Base-by-base conservation (phyloP, 2,797 vertebrate genomes). In the Pipistrellus nathusii region DNA sequence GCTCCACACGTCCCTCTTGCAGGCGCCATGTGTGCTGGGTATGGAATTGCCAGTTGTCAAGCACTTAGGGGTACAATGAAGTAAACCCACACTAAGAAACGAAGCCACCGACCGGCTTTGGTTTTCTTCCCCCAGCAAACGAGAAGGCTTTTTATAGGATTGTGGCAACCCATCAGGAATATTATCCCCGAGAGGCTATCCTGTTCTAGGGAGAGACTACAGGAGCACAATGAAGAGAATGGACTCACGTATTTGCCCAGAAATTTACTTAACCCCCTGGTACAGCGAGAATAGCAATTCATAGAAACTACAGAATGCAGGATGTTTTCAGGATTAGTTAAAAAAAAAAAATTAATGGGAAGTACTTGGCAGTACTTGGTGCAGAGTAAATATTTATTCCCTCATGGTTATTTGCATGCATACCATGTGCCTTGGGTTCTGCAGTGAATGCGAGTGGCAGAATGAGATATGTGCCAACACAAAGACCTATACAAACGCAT, bases 291-390 rank as follows among this genome's bases (percentile, higher is more conserved):
- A 76, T 9, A 64, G n/a, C 53, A 90, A 90, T 90, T 90, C 88
- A 94, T 76, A 77, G 75, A 76, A 41, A 72, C 35, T 30, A n/a
- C 20, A 85, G n/a, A 32, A 18, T 69, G 44, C 44, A 13, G 64
- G 68, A 73, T 91, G 72, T 84, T 73, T 77, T 71, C 73, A 87
- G 76, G 77, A 83, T 90, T 66, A 71, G 82, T 80, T 64, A 87
- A 73, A 73, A 71, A 62, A 87, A 73, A 73, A 71, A 57, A 62
- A 72, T 80, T 35, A 41, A 17, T 46, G 48, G 38, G 27, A 83
- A 88, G 25, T 80, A 62, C 85, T 90, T 84, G 85, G 66, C 30
- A 51, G 48, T 64, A 77, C 44, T 11, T 89, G 57, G 55, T 17
- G 4, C 20, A 32, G 18, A 87, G 78, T 75, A 85, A 77, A 57